These are phyloP conservation scores for Andrena chrysosceles DNA, from an alignment of 2,888 invertebrate species.

Conservation along the genomic window DNA sequence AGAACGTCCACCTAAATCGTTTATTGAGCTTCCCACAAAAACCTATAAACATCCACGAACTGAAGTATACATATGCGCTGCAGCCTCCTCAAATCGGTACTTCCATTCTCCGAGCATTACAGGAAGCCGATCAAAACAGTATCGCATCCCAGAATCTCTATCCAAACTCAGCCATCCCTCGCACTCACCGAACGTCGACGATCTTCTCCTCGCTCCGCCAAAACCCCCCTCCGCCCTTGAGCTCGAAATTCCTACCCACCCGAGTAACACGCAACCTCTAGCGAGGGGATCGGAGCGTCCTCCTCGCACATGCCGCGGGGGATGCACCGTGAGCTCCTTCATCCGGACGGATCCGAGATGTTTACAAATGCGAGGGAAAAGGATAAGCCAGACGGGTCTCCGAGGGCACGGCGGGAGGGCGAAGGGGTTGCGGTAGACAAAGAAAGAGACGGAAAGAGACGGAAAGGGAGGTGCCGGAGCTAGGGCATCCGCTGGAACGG, in stretches of 20 bases:
- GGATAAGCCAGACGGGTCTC: slow-evolving; percentile 22
- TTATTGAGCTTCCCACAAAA: too few relatives aligned
- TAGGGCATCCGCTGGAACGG: slow-evolving; percentile 31
- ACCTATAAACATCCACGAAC: too few relatives aligned
- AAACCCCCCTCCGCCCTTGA: slow-evolving; percentile 18
- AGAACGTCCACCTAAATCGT: too few relatives aligned
- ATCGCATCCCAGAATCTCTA: too few relatives aligned
- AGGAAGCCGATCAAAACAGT: too few relatives aligned
- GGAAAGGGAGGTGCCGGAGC: slow-evolving; percentile 14
- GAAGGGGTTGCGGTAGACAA: background rate
- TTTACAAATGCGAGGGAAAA: slow-evolving; percentile 38
- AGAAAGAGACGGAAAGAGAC: slow-evolving; percentile 19
- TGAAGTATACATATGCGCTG: too few relatives aligned
- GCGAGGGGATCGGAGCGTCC: background rate
- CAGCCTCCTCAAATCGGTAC: too few relatives aligned
- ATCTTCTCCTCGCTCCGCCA: background rate
- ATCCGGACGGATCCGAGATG: slow-evolving; percentile 35
- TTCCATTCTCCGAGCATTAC: too few relatives aligned
- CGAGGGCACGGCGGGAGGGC: background rate
- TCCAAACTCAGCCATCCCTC: too few relatives aligned
- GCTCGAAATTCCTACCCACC: background rate
- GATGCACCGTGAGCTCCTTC: background rate
- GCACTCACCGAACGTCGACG: too few relatives aligned
- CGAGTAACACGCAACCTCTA: background rate
- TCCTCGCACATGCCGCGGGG: background rate